Conservation (phyloP, 2,888 invertebrate genomes). For the Diogma glabrata region DNA sequence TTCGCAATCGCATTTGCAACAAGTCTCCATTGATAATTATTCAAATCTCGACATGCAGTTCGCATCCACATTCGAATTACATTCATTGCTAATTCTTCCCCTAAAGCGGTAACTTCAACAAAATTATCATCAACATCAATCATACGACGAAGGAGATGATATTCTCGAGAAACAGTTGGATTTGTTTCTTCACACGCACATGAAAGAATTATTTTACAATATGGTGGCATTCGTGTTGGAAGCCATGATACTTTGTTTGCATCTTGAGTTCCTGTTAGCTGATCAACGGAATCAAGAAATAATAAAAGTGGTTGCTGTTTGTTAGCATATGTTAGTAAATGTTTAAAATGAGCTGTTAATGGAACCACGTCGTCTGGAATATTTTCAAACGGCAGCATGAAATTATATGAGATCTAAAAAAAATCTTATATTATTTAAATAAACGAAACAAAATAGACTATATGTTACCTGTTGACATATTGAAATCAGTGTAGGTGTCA, state of each 20-base stretch:
- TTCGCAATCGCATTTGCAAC: conserved; percentile 87
- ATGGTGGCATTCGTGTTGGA: conserved; percentile 75
- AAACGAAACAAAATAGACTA: conserved; percentile 17
- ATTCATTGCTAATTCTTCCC: conserved; percentile 87
- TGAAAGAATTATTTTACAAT: conserved; percentile 89
- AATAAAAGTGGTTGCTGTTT: conserved; percentile 76
- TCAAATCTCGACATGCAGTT: conserved; percentile 74
- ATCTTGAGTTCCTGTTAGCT: conserved; percentile 86
- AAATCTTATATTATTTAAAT: conserved; percentile 28
- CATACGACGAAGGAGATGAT: conserved; percentile 73
- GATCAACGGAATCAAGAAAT: conserved; percentile 93
- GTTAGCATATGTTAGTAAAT: conserved; percentile 72
- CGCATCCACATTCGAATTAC: conserved; percentile 92
- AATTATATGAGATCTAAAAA: conserved; percentile 91
- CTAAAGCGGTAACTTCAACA: conserved; percentile 78
- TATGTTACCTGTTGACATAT: conserved; percentile 93
- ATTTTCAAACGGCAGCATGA: conserved; percentile 79
- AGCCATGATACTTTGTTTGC: conserved; percentile 95
- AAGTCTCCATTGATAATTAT: conserved; percentile 87
- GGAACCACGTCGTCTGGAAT: conserved; percentile 95
- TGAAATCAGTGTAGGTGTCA: conserved; percentile 87
- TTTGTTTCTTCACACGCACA: conserved; percentile 81
- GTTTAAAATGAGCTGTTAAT: conserved; percentile 90
- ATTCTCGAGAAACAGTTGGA: conserved; percentile 76
- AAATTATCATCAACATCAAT: conserved; percentile 82